Percentiles rank a stretch among this genome's conserved stretches.
These are phyloP conservation scores for Lithobates sylvaticus DNA, from an alignment of 2,797 vertebrate genomes.

Conservation along the genomic window DNA sequence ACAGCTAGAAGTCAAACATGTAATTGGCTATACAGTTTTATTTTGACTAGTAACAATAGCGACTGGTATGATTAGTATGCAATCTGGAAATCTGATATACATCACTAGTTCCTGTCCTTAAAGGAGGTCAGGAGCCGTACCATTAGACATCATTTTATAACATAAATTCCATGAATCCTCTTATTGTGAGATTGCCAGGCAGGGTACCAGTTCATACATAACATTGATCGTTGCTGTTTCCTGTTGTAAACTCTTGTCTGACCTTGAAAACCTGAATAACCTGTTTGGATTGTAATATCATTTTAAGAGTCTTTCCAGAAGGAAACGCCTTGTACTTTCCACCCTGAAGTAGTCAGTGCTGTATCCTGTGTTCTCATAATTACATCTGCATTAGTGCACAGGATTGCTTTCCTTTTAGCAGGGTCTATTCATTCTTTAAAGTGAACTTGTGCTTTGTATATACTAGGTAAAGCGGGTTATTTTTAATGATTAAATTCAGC, in stretches of 20 bases:
- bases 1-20: neutral
- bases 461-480: no score
- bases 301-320: neutral
- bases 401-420: neutral
- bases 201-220: neutral
- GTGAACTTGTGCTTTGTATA: no score
- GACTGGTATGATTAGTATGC: neutral
- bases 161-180: no score
- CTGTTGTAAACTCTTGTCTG: neutral
- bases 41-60: slow-evolving; percentile 1
- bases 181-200: no score
- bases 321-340: neutral
- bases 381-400: neutral
- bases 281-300: slow-evolving; percentile 12
- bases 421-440: neutral
- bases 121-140: no score
- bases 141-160: no score
- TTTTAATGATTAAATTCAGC: no score
- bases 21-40: neutral
- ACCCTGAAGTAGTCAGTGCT: neutral
- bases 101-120: slow-evolving; percentile 12
- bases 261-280: slow-evolving; percentile 40
- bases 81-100: slow-evolving; percentile 5
- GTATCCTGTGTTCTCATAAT: neutral
- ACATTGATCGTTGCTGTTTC: slow-evolving; percentile 7